Conservation (phyloP, 2,888 invertebrate genomes). For the Caenorhabditis wallacei region DNA sequence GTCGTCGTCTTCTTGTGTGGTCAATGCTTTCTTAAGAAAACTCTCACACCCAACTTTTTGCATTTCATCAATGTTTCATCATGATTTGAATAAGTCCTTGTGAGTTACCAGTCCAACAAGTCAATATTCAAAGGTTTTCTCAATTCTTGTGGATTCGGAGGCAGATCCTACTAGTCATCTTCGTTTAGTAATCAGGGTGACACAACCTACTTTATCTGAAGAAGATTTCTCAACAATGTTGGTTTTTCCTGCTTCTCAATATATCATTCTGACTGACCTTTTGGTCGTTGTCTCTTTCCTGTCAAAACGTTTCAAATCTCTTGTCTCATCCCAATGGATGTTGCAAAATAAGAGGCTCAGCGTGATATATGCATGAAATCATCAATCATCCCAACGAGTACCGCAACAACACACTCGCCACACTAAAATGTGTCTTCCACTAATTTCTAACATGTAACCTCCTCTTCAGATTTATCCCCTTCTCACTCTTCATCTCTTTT, state of each 20-base stretch:
- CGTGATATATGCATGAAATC: conserved; percentile 64
- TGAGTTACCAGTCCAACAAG: neutral
- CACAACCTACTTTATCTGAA: too few relatives aligned
- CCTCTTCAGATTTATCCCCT: conserved; percentile 6
- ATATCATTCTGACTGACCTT: conserved; percentile 22
- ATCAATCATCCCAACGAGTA: conserved; percentile 60
- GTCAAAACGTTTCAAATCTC: conserved; percentile 55
- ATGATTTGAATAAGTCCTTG: neutral
- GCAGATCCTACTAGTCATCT: too few relatives aligned
- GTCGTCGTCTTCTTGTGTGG: conserved; percentile 48
- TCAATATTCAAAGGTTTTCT: neutral
- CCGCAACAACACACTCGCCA: conserved; percentile 38
- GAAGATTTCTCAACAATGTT: neutral
- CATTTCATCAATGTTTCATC: conserved; percentile 9
- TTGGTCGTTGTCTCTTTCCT: conserved; percentile 29
- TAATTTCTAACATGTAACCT: conserved; percentile 46
- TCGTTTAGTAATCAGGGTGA: too few relatives aligned
- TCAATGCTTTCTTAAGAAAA: conserved; percentile 45
- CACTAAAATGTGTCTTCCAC: conserved; percentile 49
- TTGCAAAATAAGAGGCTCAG: conserved; percentile 58
- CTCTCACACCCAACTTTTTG: conserved; percentile 28
- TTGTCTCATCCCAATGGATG: conserved; percentile 52
- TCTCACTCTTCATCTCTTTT: neutral
- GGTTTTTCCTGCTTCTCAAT: neutral
- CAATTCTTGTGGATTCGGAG: too few relatives aligned